A percentile compares a stretch with the other conserved stretches of the same genome.
Conservation (phyloP, 2,113 vertebrate genomes). For the Carettochelys insculpta region DNA sequence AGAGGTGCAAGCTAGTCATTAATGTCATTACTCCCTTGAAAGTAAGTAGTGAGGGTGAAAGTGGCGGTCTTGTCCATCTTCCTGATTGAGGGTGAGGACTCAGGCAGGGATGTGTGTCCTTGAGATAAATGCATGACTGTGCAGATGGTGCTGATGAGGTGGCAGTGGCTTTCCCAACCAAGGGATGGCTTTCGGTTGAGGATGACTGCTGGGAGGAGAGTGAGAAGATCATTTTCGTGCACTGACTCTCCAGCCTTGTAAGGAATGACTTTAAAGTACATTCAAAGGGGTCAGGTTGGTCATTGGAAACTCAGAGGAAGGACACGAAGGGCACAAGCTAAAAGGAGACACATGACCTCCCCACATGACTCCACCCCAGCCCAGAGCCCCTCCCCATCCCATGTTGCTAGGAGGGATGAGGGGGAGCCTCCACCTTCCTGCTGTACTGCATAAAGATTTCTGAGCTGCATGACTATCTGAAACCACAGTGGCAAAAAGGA, state of each 20-base stretch:
- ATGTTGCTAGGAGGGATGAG: too few relatives aligned
- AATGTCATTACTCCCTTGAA: neutral
- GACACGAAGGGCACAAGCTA: too few relatives aligned
- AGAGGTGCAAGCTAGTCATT: neutral
- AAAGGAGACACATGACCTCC: too few relatives aligned
- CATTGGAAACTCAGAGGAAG: too few relatives aligned
- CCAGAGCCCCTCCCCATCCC: too few relatives aligned
- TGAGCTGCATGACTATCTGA: too few relatives aligned
- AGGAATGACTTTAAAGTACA: neutral
- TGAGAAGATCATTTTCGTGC: neutral
- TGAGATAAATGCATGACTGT: neutral
- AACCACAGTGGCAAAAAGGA: too few relatives aligned
- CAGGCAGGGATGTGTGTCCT: neutral
- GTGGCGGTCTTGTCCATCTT: neutral
- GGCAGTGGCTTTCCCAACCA: neutral
- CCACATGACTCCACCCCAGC: too few relatives aligned
- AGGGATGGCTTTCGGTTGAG: neutral
- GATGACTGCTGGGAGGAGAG: neutral
- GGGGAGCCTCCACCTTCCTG: too few relatives aligned
- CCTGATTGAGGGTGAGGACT: neutral
- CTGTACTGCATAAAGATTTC: too few relatives aligned
- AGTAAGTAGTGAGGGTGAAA: neutral
- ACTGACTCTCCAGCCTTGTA: neutral
- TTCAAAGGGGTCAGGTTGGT: neutral
- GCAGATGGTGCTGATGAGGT: neutral